Evolutionary conservation across 1,140 invertebrate species (phyloP).

Genomic region (Leptinotarsa defecta): DNA sequence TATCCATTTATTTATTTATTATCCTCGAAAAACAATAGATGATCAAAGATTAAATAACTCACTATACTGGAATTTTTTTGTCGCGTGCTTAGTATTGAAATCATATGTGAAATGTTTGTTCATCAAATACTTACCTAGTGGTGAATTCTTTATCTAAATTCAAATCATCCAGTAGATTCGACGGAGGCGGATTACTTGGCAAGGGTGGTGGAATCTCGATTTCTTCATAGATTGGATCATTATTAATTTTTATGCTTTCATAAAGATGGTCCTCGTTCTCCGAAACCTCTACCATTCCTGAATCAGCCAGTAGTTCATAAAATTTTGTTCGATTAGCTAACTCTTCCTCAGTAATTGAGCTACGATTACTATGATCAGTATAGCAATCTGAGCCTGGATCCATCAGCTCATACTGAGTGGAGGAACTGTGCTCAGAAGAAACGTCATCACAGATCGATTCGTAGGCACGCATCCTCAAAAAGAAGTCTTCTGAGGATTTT

Average conservation of each 20-base stretch:
- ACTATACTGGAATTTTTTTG: too few species aligned
- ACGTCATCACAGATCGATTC: conserved; percentile 59
- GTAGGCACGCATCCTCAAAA: conserved; percentile 49
- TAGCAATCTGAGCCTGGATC: conserved; percentile 66
- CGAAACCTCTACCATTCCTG: conserved; percentile 65
- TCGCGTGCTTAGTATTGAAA: background rate
- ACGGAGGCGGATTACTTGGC: conserved; percentile 73
- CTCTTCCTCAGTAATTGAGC: conserved; percentile 64
- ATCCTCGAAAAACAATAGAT: too few species aligned
- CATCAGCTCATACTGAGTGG: conserved; percentile 60
- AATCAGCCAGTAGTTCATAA: conserved; percentile 70
- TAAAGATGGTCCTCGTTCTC: conserved; percentile 73
- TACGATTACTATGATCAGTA: conserved; percentile 59
- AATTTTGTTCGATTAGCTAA: conserved; percentile 65
- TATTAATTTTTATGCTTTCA: conserved; percentile 73
- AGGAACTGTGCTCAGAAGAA: conserved; percentile 61
- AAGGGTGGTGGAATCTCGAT: conserved; percentile 80
- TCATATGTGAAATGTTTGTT: background rate
- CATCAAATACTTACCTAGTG: conserved; percentile 53
- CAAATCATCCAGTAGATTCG: conserved; percentile 63
- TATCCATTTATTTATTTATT: too few species aligned
- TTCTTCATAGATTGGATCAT: conserved; percentile 87
- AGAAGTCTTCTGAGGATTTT: conserved; percentile 59
- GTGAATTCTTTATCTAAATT: conserved; percentile 63
- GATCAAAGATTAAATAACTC: too few species aligned